Percentiles rank a stretch among this genome's conserved stretches.
Evolutionary conservation across 1,140 invertebrate genomes (phyloP).

Genomic region (Macrosteles quadrilineatus): DNA sequence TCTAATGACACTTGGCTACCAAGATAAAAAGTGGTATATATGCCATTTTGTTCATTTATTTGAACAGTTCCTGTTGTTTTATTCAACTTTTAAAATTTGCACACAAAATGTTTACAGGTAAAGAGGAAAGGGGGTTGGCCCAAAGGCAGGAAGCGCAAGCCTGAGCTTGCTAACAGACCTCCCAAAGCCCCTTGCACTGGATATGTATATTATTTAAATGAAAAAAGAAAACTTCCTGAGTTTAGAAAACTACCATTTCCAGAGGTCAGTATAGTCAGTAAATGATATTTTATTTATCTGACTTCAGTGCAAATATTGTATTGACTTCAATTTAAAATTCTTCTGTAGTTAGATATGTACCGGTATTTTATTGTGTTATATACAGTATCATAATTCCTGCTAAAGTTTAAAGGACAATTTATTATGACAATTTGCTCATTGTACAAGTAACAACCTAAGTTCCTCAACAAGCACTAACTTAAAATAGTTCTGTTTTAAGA

Average conservation of each 20-base stretch:
- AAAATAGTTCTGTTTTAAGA: too few species aligned
- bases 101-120: conserved; percentile 40
- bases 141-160: conserved; percentile 61
- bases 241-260: conserved; percentile 39
- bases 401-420: too few species aligned
- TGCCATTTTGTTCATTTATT: too few species aligned
- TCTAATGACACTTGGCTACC: too few species aligned
- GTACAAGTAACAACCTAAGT: too few species aligned
- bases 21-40: too few species aligned
- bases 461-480: too few species aligned
- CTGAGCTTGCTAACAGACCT: conserved; percentile 51
- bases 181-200: conserved; percentile 61
- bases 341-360: not conserved
- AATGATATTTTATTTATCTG: not conserved
- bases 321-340: not conserved
- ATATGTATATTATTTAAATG: conserved; percentile 60
- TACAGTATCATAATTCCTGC: too few species aligned
- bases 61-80: too few species aligned
- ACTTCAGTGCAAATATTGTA: not conserved
- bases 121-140: conserved; percentile 63
- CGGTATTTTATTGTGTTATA: not conserved
- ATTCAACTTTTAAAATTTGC: too few species aligned
- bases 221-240: conserved; percentile 55
- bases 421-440: too few species aligned
- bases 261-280: not conserved